Conservation (phyloP, 2,888 invertebrate genomes). For the Hemicrepidius hirtus region DNA sequence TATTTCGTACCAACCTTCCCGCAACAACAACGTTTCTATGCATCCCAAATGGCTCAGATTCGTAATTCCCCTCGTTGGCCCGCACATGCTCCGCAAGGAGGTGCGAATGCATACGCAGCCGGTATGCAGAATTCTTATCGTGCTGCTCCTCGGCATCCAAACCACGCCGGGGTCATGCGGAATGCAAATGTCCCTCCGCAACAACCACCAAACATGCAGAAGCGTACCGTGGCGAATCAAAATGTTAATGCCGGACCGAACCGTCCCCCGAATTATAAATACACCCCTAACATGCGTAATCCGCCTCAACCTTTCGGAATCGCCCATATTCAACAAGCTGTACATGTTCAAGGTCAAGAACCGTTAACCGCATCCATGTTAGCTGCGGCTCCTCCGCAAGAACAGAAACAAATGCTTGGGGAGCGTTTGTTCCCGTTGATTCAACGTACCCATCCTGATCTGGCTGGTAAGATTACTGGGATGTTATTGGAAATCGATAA, state of each 20-base stretch:
- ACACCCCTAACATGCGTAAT: constrained; percentile 93
- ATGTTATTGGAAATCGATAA: constrained; percentile 99
- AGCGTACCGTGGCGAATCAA: constrained; percentile 79
- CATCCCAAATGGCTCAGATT: constrained; percentile 91
- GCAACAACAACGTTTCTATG: constrained; percentile 91
- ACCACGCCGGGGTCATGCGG: constrained; percentile 80
- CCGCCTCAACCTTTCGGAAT: constrained; percentile 77
- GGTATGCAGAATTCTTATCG: constrained; percentile 75
- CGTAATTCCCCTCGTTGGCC: constrained; percentile 93
- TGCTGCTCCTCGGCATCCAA: constrained; percentile 67
- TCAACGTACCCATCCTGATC: constrained; percentile 92
- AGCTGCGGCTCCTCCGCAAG: constrained; percentile 95
- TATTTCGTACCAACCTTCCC: constrained; percentile 96
- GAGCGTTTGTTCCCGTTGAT: constrained; percentile 98
- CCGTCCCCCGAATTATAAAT: constrained; percentile 89
- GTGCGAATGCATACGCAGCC: constrained; percentile 76
- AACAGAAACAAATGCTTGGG: constrained; percentile 99
- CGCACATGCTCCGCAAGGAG: constrained; percentile 82
- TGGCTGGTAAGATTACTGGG: constrained; percentile 98
- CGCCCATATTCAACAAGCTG: constrained; percentile 86
- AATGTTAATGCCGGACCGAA: constrained; percentile 80
- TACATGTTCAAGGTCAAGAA: constrained; percentile 95
- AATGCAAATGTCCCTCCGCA: constrained; percentile 90
- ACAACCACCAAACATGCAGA: constrained; percentile 81
- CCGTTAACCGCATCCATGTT: constrained; percentile 97